These are phyloP conservation scores for Hippopotamus amphibius DNA, from an alignment of 2,113 vertebrate species.

Conservation along the genomic window DNA sequence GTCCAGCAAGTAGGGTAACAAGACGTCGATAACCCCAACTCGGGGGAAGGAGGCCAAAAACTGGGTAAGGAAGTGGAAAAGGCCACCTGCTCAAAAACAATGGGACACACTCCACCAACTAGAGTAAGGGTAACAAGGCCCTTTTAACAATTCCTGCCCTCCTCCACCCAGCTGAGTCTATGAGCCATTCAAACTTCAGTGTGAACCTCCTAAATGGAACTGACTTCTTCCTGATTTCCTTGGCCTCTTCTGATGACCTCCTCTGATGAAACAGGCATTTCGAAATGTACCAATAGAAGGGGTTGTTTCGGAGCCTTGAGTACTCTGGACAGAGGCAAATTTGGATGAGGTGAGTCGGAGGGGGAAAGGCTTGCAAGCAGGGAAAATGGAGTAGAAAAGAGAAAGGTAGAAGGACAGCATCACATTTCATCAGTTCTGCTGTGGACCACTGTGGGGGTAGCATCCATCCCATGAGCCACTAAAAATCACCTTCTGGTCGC, in stretches of 20 bases:
- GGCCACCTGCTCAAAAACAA: neutral
- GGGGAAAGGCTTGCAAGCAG: neutral
- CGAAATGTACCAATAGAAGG: neutral
- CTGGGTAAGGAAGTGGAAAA: neutral
- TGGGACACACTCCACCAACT: neutral
- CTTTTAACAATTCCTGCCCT: neutral
- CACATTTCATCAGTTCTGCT: neutral
- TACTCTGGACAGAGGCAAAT: neutral
- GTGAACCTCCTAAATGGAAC: constrained; percentile 13
- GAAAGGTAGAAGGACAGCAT: neutral
- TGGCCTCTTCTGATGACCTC: neutral
- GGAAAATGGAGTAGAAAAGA: neutral
- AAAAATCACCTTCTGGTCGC: neutral
- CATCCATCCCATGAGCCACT: neutral
- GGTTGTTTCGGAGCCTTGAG: neutral
- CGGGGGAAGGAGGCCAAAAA: neutral
- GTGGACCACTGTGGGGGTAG: neutral
- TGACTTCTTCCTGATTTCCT: neutral
- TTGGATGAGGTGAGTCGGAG: neutral
- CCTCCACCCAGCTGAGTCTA: neutral
- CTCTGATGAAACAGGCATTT: neutral
- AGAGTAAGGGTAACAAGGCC: neutral
- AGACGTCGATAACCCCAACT: constrained; percentile 2
- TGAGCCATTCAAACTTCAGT: neutral
- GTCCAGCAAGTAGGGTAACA: neutral